These are phyloP conservation scores for Passer domesticus DNA, from an alignment of 2,113 vertebrate genomes.

Conservation along the genomic window DNA sequence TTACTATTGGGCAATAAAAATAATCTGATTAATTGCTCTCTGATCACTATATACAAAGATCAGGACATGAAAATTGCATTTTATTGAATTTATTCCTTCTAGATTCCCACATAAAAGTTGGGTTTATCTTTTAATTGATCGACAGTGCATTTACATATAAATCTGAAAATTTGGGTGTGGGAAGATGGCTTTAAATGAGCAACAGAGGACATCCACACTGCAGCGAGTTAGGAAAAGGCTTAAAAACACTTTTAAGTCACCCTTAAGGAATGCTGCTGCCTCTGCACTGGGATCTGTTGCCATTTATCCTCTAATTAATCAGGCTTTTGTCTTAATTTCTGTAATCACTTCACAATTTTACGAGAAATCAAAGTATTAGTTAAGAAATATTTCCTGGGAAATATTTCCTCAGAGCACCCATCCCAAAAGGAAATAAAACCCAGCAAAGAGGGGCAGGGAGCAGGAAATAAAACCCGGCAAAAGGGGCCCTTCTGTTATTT, in stretches of 20 bases:
- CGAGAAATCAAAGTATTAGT: background rate
- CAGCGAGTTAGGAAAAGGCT: background rate
- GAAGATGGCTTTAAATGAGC: background rate
- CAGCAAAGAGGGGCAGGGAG: background rate
- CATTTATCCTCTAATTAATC: background rate
- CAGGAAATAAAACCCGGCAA: background rate
- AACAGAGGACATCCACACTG: background rate
- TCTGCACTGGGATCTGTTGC: background rate
- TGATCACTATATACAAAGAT: background rate
- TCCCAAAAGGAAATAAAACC: background rate
- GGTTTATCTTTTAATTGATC: constrained; percentile 67
- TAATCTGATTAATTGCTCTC: constrained; percentile 29
- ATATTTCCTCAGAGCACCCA: fast-evolving
- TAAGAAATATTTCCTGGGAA: background rate
- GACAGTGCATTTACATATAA: constrained; percentile 57
- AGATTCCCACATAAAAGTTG: background rate
- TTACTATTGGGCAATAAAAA: background rate
- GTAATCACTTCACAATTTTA: background rate
- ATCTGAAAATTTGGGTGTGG: background rate
- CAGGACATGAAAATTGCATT: background rate
- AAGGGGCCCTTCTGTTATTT: background rate
- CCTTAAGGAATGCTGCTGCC: background rate
- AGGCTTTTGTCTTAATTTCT: background rate
- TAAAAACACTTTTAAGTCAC: background rate
- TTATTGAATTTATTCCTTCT: constrained; percentile 5